Conservation (phyloP, 2,888 invertebrate species). For the Ischnus inquisitorius region DNA sequence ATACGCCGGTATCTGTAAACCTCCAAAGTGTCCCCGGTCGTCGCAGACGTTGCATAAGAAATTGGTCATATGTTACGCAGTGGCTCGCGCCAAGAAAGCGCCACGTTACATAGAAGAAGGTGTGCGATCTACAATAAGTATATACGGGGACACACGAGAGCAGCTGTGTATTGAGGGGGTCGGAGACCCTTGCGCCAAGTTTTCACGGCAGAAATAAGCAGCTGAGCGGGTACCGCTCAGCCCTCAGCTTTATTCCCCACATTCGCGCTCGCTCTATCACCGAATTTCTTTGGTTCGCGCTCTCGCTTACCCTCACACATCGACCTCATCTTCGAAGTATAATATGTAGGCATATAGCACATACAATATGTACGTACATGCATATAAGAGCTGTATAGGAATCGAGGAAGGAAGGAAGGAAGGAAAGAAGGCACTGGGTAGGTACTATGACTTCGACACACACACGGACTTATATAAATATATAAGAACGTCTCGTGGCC, state of each 20-base stretch:
- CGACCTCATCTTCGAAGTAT: not conserved
- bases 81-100: slow-evolving; percentile 51
- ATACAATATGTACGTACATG: not conserved
- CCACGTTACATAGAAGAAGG: slow-evolving; percentile 30
- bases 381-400: not conserved
- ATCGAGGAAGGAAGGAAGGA: slow-evolving; percentile 7
- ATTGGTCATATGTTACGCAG: slow-evolving; percentile 51
- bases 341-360: slow-evolving; percentile 3
- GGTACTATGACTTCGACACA: slow-evolving; percentile 6
- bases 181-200: slow-evolving; percentile 76
- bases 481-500: slow-evolving; percentile 33
- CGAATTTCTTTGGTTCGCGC: slow-evolving; percentile 37
- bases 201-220: slow-evolving; percentile 75
- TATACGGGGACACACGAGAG: slow-evolving; percentile 47
- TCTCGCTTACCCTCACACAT: slow-evolving; percentile 9
- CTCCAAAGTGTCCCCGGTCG: slow-evolving; percentile 6
- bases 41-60: slow-evolving; percentile 60
- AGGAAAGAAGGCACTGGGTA: slow-evolving; percentile 9
- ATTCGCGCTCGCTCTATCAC: slow-evolving; percentile 47
- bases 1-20: not conserved
- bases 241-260: slow-evolving; percentile 47
- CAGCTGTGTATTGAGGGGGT: slow-evolving; percentile 80
- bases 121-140: slow-evolving; percentile 40
- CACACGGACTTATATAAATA: too few relatives aligned
- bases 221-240: slow-evolving; percentile 70